Base-by-base conservation (phyloP, 1,140 invertebrate species). In the Zaprionus kolodkinae region DNA sequence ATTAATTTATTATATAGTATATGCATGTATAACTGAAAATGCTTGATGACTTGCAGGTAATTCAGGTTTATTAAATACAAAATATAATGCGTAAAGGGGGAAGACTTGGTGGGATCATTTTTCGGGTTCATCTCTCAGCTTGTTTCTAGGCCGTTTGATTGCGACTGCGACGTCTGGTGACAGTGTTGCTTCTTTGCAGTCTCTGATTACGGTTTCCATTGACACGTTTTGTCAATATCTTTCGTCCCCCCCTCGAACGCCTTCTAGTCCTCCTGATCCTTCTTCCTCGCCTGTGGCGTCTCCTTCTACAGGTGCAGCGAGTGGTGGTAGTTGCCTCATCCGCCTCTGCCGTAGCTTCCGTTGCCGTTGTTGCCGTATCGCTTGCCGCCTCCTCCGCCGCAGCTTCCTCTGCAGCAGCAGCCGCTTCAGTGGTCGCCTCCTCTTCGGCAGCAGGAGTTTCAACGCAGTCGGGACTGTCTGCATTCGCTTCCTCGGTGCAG, bases 401-500 rank as follows among this genome's bases (percentile, higher is more conserved):
- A 21, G 21, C 2, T 21, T 21, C 21, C 21, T 21, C 21, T 21
- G 13, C 55, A 12, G 17, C 45, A 33, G 11, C 36, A 33, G 15
- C 25, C 11, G 25, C 33, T 5, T 30, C 11, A 9, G 55, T 27
- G 40, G 35, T 12, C 10, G 36, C 17, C 0, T 17, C 43, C 9
- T 45, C 15, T 45, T 36, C 57, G 30, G 25, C 66, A 10, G 48
- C 25, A 7, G 61, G 45, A 13, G 27, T 21, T 33, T 63, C 61
- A 15, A 6, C 21, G 36, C 73, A 76, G 6, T 76, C 73, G 0
- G 30, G 15, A 33, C 61, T 12, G 3, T 15, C 48, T 2, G 2
- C 62, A 15, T 76, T 76, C 12, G 17, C 27, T 1, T 38, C 5
- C 48, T 48, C 48, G 0, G n/a, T 17, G 15, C 73, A 76, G 35